These are phyloP conservation scores for Sialia sialis DNA, from an alignment of 2,113 vertebrate genomes.

Conservation along the genomic window DNA sequence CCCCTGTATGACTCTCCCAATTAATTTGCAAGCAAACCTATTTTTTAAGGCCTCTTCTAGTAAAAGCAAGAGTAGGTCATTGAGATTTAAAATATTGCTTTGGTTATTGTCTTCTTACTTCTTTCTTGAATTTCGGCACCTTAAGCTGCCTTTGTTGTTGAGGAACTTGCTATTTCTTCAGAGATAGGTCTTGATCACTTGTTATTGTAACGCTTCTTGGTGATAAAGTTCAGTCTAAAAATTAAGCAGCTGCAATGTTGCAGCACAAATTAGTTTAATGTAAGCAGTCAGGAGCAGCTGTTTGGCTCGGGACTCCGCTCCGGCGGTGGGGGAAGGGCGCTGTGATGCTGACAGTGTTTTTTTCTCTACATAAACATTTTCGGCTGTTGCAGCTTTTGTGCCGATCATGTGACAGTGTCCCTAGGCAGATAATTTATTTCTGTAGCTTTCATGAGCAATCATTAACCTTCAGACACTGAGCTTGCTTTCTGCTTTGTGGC, in stretches of 20 bases:
- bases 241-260: conserved; percentile 85
- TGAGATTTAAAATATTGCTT: conserved; percentile 27
- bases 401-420: conserved; percentile 83
- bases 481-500: conserved; percentile 81
- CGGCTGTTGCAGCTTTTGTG: conserved; percentile 85
- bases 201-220: conserved; percentile 83
- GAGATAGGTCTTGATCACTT: conserved; percentile 73
- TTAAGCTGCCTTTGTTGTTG: conserved; percentile 64
- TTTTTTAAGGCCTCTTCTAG: conserved; percentile 30
- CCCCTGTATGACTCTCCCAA: background rate
- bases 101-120: conserved; percentile 16
- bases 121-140: conserved; percentile 21
- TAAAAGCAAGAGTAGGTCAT: conserved; percentile 3
- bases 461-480: conserved; percentile 84
- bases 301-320: conserved; percentile 78
- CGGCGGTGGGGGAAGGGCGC: conserved; percentile 75
- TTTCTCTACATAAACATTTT: conserved; percentile 86
- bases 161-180: conserved; percentile 72
- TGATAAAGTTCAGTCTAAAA: conserved; percentile 83
- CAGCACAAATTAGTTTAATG: conserved; percentile 87
- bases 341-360: conserved; percentile 78
- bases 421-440: conserved; percentile 89
- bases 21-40: conserved; percentile 17
- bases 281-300: conserved; percentile 86
- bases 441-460: conserved; percentile 87